These are phyloP conservation scores for Punctoribates punctum DNA, from an alignment of 2,888 invertebrate species.

Conservation along the genomic window DNA sequence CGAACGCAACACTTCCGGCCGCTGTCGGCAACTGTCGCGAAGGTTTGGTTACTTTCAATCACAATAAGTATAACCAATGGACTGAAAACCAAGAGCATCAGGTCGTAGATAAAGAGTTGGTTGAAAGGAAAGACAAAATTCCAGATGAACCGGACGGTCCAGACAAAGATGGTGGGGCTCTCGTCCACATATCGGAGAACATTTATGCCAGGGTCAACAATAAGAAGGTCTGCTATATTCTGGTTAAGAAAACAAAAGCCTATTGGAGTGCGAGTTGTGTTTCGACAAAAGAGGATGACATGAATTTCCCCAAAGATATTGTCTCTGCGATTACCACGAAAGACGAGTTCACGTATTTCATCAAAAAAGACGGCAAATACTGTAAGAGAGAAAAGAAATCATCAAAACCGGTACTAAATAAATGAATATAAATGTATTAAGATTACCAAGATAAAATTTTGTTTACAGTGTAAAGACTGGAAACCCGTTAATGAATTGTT, in stretches of 20 bases:
- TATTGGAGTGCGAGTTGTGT: neutral
- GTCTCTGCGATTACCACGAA: neutral
- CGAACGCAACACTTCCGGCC: neutral
- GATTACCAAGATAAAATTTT: too few relatives aligned
- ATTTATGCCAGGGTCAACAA: neutral
- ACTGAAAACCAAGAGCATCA: neutral
- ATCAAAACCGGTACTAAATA: neutral
- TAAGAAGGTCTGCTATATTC: neutral
- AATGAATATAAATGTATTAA: too few relatives aligned
- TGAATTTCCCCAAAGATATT: slow-evolving; percentile 13
- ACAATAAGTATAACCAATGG: neutral
- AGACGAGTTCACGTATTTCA: neutral
- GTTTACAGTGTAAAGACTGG: slow-evolving; percentile 18
- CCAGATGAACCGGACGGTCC: slow-evolving; percentile 1
- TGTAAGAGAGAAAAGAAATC: neutral
- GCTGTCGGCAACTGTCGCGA: neutral
- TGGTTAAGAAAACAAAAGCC: neutral
- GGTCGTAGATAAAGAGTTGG: neutral
- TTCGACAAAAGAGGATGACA: neutral
- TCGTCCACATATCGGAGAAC: neutral
- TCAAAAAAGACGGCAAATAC: neutral
- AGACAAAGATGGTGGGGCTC: neutral
- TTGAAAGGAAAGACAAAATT: neutral
- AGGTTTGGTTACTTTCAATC: neutral
- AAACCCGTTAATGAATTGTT: neutral